A percentile compares a stretch with the other conserved stretches of the same genome.
phyloP scores from a whole-genome alignment of 2,113 vertebrate genomes.

The Indri indri region DNA sequence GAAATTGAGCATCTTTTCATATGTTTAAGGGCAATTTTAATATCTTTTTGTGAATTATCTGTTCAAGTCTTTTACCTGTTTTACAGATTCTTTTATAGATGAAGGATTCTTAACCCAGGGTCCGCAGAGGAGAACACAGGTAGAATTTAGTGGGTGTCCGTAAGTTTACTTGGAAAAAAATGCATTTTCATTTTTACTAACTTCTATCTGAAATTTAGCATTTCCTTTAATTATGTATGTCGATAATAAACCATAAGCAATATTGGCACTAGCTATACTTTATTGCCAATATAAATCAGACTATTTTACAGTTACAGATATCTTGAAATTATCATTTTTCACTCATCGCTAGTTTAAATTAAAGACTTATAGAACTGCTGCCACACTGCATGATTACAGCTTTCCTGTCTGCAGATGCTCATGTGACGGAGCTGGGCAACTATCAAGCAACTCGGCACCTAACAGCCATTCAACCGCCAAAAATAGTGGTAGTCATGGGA shows the following conservation, averaged over 20 bases:
- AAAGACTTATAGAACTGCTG: not conserved
- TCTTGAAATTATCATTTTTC: not conserved
- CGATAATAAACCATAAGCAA: not conserved
- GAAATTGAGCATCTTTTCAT: not conserved
- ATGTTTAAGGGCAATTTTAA: not conserved
- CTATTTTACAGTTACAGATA: not conserved
- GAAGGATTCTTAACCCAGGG: not conserved
- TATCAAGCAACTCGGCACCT: not conserved
- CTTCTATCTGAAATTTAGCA: constrained; percentile 16
- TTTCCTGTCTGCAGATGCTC: not conserved
- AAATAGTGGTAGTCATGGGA: not conserved
- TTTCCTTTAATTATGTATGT: not conserved
- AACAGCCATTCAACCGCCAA: not conserved
- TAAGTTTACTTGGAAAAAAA: not conserved
- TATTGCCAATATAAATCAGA: not conserved
- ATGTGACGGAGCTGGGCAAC: not conserved
- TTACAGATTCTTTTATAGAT: not conserved
- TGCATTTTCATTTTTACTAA: not conserved
- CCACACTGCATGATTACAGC: not conserved
- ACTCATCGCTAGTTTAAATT: not conserved
- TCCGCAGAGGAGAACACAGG: not conserved
- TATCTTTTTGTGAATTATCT: not conserved
- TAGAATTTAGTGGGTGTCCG: not conserved
- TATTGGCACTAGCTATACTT: not conserved
- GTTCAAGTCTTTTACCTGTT: not conserved